Evolutionary conservation across 2,888 invertebrate species (phyloP), one percentile per base, ranked within the genome.

Genomic region (Cataglyphis altisquamis): DNA sequence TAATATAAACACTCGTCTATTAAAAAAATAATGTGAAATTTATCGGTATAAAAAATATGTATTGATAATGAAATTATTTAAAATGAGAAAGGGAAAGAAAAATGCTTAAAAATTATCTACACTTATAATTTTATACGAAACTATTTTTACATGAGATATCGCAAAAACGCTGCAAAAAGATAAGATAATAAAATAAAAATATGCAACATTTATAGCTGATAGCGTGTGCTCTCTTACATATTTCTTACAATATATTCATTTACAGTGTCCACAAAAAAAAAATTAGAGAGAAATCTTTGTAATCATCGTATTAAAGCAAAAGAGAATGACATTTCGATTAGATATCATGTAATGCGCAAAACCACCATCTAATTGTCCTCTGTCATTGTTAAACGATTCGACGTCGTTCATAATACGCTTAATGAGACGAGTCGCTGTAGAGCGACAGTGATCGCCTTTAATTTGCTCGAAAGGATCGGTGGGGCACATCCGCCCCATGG

Each of bases 401-500:
- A 77, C n/a, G 41, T 55, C 48, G 41, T 48, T 29, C 15, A 10
- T 36, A 57, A 72, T 45, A 45, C n/a, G 15, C 57, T 52, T 66
- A 63, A 32, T 55, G 45, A 73, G 29, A 52, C 57, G 74, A 81
- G 32, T 52, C 48, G 63, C 48, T 75, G 70, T 67, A 41, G 25
- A 60, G 45, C 18, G 78, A 80, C 78, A 81, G 75, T 72, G 78
- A 84, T 80, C 75, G 78, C 73, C 55, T 84, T 82, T 85, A 84
- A 86, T 85, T 85, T 60, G 74, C 64, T 67, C 62, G 64, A 18
- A 80, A 74, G 70, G 62, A 85, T 81, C 66, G 72, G 48, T 55
- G 72, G 9, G 91, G 81, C 92, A 86, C 92, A 90, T 92, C 92
- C 90, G 86, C 92, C 92, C 92, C 90, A 85, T 85, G 84, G 55